phyloP scores from a whole-genome alignment of 2,888 invertebrate species.

The Conops quadrifasciatus region DNA sequence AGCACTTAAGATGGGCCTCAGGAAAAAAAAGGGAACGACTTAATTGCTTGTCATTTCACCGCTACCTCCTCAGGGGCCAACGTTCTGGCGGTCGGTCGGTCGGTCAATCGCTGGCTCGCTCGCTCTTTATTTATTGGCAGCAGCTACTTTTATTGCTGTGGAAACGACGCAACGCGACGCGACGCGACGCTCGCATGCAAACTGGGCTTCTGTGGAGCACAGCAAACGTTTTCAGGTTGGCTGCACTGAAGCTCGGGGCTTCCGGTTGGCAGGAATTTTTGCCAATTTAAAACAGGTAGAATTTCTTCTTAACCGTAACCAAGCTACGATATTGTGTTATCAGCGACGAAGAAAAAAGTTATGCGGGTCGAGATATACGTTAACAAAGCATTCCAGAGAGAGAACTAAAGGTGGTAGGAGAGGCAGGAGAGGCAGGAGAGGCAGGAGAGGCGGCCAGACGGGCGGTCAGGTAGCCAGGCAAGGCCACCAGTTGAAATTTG shows the following conservation, averaged over 20 bases:
- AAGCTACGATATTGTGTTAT: no score
- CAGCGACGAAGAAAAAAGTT: background rate
- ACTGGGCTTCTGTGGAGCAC: background rate
- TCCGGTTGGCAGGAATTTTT: conserved; percentile 10
- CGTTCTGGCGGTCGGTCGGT: no score
- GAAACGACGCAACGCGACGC: no score
- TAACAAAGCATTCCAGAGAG: no score
- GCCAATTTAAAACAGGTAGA: conserved; percentile 2
- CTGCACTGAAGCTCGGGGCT: background rate
- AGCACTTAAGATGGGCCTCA: conserved; percentile 7
- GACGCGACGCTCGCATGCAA: background rate
- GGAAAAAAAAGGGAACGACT: conserved; percentile 11
- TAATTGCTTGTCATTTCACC: conserved; percentile 5
- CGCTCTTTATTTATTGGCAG: no score
- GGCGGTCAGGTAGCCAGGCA: background rate
- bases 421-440: background rate
- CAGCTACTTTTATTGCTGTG: no score
- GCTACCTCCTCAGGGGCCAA: no score
- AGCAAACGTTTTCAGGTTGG: background rate
- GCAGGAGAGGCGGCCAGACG: background rate
- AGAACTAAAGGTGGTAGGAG: no score
- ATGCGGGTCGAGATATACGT: no score
- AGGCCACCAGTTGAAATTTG: conserved; percentile 12
- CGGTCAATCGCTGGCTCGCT: background rate
- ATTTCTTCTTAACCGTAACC: background rate